phyloP scores from a whole-genome alignment of 2,797 vertebrate species.

The Diplodus sargus region DNA sequence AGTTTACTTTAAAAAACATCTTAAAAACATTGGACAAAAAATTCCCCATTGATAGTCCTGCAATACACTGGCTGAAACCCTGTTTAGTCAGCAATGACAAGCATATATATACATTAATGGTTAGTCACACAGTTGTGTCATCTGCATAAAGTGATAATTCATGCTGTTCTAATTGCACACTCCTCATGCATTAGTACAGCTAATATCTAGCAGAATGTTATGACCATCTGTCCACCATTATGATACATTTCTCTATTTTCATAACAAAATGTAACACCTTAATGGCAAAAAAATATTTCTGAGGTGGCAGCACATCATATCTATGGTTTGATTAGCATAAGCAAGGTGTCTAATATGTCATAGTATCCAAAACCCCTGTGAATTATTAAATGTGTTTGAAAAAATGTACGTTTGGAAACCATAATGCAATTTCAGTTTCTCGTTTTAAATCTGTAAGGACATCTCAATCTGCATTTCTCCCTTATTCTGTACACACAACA shows the following conservation, averaged over 20 bases:
- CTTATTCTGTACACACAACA: slow-evolving; percentile 2
- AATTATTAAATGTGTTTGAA: background rate
- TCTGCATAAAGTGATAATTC: slow-evolving; percentile 3
- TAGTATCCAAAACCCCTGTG: background rate
- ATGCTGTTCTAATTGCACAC: background rate
- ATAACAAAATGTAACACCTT: background rate
- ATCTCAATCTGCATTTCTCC: slow-evolving; percentile 13
- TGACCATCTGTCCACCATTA: background rate
- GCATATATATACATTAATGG: background rate
- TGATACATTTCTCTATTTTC: background rate
- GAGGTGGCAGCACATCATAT: background rate
- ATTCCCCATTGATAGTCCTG: too few relatives aligned
- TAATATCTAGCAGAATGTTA: background rate
- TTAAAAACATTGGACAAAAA: too few relatives aligned
- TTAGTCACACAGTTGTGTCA: background rate
- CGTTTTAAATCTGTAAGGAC: background rate
- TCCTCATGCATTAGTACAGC: background rate
- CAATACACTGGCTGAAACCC: too few relatives aligned
- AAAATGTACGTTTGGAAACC: background rate
- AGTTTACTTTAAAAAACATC: too few relatives aligned
- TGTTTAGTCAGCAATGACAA: background rate
- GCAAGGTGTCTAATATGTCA: background rate
- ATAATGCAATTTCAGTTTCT: background rate
- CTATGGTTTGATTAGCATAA: background rate
- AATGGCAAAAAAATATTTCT: background rate